Conservation (phyloP, 2,113 vertebrate species). For the Cavia porcellus region DNA sequence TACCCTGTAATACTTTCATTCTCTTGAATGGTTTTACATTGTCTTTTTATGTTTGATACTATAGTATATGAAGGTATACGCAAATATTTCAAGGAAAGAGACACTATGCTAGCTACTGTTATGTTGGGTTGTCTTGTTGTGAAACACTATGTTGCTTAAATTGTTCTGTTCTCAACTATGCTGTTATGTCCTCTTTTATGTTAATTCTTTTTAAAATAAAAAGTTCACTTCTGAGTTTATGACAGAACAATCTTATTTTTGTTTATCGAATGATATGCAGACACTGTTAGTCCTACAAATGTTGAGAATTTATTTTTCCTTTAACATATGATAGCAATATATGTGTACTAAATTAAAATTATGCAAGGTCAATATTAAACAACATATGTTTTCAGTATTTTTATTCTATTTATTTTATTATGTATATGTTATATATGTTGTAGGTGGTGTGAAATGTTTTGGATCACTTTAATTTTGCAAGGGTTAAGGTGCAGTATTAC, state of each 20-base stretch:
- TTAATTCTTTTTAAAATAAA: too few relatives aligned
- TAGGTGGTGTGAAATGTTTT: background rate
- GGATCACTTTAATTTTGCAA: conserved; percentile 11
- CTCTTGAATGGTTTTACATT: too few relatives aligned
- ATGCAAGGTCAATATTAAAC: background rate
- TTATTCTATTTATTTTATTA: background rate
- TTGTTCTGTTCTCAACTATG: too few relatives aligned
- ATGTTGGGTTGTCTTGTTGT: too few relatives aligned
- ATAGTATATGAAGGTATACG: too few relatives aligned
- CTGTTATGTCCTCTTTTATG: too few relatives aligned
- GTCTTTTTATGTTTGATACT: too few relatives aligned
- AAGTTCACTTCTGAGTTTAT: background rate
- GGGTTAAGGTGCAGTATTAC: conserved; percentile 12
- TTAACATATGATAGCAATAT: background rate
- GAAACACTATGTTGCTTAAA: too few relatives aligned
- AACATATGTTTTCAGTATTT: background rate
- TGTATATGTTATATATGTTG: background rate
- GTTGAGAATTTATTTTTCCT: background rate
- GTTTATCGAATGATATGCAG: background rate
- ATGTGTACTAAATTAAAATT: background rate
- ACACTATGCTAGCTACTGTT: too few relatives aligned
- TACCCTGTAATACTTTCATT: too few relatives aligned
- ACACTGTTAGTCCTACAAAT: background rate
- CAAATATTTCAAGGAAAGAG: too few relatives aligned
- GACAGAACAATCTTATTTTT: background rate